Base-by-base conservation (phyloP, 2,797 vertebrate species). In the Rhyacichthys aspro region DNA sequence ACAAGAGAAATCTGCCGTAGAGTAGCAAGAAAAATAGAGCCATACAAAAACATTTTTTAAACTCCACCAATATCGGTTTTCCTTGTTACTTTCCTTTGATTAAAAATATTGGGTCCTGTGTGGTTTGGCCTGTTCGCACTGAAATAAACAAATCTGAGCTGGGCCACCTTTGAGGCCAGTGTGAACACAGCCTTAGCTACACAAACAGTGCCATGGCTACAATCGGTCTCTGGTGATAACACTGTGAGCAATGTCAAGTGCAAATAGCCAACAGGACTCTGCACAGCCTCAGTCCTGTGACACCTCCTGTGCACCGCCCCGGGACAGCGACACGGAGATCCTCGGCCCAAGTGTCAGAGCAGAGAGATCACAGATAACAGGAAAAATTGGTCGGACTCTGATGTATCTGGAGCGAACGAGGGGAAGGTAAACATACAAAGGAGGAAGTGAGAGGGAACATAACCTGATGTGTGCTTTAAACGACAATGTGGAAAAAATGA, bases 401-500 rank as follows among this genome's bases (percentile, higher is more conserved):
- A 47, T 14, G 8, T 12, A 23, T 15, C 36, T 3, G 11, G n/a
- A 5, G 41, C 2, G 36, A 53, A 39, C 11, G 9, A 39, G 33
- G 16, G 5, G 15, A 63, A 41, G 41, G 53, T 55, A 46, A 82
- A 67, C 34, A 70, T 42, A 74, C 55, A 63, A 18, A 17, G 18
- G 49, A 9, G 53, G 64, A 56, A 70, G 45, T 3, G 2, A 61
- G 33, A 55, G 55, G 16, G 39, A 74, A 70, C 34, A 54, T 34
- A 45, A 62, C 17, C 14, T 1, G 0, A 47, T 53, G 48, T 48
- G 34, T 56, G 55, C 16, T 39, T 72, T 55, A 67, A 71, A 67
- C 49, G 77, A 82, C 74, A 82, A 74, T 61, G 62, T 67, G 75
- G 78, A 73, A 63, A 76, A 84, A 82, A 63, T 36, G 46, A 58